These are phyloP conservation scores for Aurelia coerulea DNA, from an alignment of 30 jellyfish, hydroid and myxozoan genomes.

Conservation along the genomic window DNA sequence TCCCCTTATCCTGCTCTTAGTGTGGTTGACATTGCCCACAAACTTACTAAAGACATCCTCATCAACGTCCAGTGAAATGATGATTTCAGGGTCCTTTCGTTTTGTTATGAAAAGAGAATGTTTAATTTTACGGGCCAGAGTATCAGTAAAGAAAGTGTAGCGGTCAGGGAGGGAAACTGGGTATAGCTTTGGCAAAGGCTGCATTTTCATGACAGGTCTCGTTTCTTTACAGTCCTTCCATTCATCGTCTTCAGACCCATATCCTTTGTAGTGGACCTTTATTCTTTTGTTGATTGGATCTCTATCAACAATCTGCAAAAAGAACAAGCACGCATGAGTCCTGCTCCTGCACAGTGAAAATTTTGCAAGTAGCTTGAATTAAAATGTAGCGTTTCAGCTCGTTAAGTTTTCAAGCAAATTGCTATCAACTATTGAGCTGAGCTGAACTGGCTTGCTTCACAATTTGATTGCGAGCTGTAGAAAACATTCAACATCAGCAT, in stretches of 20 bases:
- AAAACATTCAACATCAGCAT: no score
- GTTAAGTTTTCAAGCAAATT: no score
- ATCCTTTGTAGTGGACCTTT: constrained; percentile 23
- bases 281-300: neutral
- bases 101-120: neutral
- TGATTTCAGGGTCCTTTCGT: constrained; percentile 11
- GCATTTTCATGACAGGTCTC: neutral
- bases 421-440: no score
- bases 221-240: constrained; percentile 15
- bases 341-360: no score
- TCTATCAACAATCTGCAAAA: constrained; percentile 2
- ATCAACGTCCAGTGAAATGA: constrained; percentile 5
- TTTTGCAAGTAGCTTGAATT: no score
- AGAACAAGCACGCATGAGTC: no score
- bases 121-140: neutral
- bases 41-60: neutral
- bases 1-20: no score
- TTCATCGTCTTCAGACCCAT: neutral
- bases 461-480: no score
- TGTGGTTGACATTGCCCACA: no score
- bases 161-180: constrained; percentile 1
- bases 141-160: neutral
- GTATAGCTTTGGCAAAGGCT: no score
- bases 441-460: no score
- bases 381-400: no score